Evolutionary conservation across 2,888 invertebrate genomes (phyloP).

Genomic region (Cantharis rustica): DNA sequence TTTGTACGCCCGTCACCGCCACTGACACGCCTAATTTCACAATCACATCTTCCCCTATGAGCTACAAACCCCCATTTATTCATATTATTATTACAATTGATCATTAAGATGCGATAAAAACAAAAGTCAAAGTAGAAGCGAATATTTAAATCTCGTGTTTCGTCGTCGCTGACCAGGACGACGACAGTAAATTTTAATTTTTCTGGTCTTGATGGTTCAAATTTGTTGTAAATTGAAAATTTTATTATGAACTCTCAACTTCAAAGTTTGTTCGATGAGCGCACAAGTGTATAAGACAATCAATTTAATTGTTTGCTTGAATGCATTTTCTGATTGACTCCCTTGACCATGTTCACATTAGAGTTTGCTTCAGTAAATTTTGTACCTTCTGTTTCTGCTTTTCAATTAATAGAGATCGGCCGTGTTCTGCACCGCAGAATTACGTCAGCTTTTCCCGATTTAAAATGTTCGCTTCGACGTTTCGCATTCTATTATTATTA

Average conservation of each 20-base stretch:
- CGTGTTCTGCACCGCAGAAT: not conserved
- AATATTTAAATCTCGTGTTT: not conserved
- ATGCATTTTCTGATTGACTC: constrained; percentile 27
- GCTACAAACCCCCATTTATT: constrained; percentile 19
- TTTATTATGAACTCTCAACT: not conserved
- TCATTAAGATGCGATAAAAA: constrained; percentile 8
- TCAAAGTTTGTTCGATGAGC: not conserved
- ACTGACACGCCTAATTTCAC: constrained; percentile 59
- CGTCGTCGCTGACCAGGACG: not conserved
- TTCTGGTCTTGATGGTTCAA: not conserved
- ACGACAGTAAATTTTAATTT: not conserved
- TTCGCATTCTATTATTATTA: no score
- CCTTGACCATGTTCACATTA: constrained; percentile 26
- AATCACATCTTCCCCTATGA: constrained; percentile 43
- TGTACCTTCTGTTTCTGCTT: constrained; percentile 10
- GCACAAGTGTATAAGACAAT: constrained; percentile 16
- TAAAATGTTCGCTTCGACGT: no score
- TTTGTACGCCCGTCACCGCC: constrained; percentile 56
- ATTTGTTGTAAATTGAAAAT: not conserved
- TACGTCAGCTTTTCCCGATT: not conserved
- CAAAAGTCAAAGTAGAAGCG: not conserved
- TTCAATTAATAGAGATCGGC: not conserved
- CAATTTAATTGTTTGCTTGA: constrained; percentile 32
- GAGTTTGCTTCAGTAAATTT: constrained; percentile 11
- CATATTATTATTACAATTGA: constrained; percentile 24